Evolutionary conservation across 1,140 invertebrate genomes (phyloP), one percentile per base, ranked within the genome.

Genomic region (Dolichoris vasculosae): DNA sequence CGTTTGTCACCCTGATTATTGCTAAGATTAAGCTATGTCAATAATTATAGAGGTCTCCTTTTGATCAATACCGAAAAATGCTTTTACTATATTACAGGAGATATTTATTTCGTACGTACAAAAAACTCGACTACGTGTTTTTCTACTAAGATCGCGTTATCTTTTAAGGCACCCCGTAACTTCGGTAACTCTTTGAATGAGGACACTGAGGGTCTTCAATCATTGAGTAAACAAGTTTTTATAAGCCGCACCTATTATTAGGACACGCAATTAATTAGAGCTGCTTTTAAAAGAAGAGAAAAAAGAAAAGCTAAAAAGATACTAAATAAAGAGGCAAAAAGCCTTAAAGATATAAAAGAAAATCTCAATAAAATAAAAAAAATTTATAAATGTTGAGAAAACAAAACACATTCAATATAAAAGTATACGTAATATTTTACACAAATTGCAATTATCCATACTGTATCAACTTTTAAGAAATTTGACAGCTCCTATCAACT

Each of bases 231-330:
- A 73, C 38, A 87, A 81, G 85, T 77, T 82, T 82, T 59, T 63
- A 51, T 77, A 85, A 86, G 59, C 83, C 59, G 63, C 81, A 87
- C 81, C 67, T 85, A 80, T 75, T 38, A 69, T 76, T 84, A 76
- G 30, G 32, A 63, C 13, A 35, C 51, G 69, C 43, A 85, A 80
- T 77, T 78, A 81, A 87, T 69, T 83, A 59, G 51, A 83, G 63
- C 67, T 83, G 59, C 51, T 85, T 82, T 79, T 55, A 3, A 82
- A 77, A n/a, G 48, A 67, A 51, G 17, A 67, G 43, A 82, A 71
- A 83, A 86, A 81, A 85, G 55, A 85, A 85, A 85, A 85, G 69
- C 79, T 85, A 81, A 85, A 85, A 82, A 81, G 71, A n/a, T 64
- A 85, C 30, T 77, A 76, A 85, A 82, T 35, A 79, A 75, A 71